Evolutionary conservation across 2,888 invertebrate genomes (phyloP), one percentile per base, ranked within the genome.

Genomic region (Microctonus aethiopoides): DNA sequence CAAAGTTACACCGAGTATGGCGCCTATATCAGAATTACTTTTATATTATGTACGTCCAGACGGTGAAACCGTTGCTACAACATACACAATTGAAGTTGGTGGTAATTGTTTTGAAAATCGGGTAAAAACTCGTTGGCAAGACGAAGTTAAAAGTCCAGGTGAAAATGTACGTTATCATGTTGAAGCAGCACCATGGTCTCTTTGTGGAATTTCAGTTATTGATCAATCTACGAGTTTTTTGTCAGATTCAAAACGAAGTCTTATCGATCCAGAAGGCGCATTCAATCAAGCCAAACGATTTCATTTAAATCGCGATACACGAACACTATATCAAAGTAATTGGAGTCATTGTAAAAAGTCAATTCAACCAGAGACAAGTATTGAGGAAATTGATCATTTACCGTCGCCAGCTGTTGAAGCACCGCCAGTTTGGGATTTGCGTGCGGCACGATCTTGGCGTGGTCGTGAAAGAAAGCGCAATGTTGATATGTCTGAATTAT

Each of bases 171-270:
- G 85, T 7, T 81, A 91, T 36, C 86, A 86, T 39, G 81, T 91
- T 9, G 86, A 87, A 75, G 89, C 90, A 0, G 86, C 87, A 0
- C 87, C 89, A 0, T 86, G 87, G 70, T 91, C 91, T 0, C 78
- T 91, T 0, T 91, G 91, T 78, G 89, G 90, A 10, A 78, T 91
- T 22, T 88, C 90, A 0, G 88, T 89, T 1, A 87, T 90, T 0
- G 91, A 91, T 81, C 89, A 89, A 77, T 89, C 91, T 67, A 88
- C 89, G 0, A 86, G 85, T 51, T 88, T 90, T 72, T 77, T 89
- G n/a, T 77, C 80, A 0, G 68, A 57, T 26, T 72, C 78, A 11
- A 79, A 80, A 59, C 67, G 78, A 0, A 84, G 82, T 32, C 71
- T 83, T 13, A 67, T 85, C 16, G 81, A 84, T 29, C 79, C 81